These are phyloP conservation scores for Protobothrops flavoviridis DNA, from an alignment of 2,113 vertebrate genomes.

Conservation along the genomic window DNA sequence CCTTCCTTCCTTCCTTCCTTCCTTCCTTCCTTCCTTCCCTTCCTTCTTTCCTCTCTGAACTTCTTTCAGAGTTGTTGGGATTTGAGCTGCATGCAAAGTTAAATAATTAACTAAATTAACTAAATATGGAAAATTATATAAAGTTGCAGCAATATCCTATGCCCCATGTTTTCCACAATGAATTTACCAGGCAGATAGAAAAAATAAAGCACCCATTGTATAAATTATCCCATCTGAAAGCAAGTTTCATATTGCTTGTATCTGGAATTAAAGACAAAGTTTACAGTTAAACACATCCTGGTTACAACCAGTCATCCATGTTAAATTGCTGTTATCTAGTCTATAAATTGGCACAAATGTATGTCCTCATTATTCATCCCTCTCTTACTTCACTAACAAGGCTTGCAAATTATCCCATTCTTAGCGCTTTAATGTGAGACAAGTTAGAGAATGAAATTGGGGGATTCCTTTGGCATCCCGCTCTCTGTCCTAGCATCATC, in stretches of 20 bases:
- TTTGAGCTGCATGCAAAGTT: background rate
- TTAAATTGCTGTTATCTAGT: background rate
- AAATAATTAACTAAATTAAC: background rate
- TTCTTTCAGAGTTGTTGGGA: background rate
- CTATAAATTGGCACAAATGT: background rate
- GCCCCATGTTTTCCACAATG: background rate
- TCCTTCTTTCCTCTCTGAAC: background rate
- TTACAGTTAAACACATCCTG: background rate
- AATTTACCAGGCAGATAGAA: background rate
- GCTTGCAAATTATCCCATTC: background rate
- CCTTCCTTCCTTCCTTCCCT: background rate
- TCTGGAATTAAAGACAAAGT: background rate
- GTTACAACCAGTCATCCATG: background rate
- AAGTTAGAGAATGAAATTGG: background rate
- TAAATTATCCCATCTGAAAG: background rate
- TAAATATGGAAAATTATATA: background rate
- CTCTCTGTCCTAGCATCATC: background rate
- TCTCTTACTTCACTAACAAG: background rate
- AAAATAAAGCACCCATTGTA: background rate
- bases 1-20: background rate
- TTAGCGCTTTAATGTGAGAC: background rate
- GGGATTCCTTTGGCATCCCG: background rate
- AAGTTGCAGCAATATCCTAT: background rate
- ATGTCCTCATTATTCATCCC: background rate
- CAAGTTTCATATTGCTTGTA: background rate